phyloP scores from a whole-genome alignment of 2,113 vertebrate genomes.

The Cnemophilus loriae region DNA sequence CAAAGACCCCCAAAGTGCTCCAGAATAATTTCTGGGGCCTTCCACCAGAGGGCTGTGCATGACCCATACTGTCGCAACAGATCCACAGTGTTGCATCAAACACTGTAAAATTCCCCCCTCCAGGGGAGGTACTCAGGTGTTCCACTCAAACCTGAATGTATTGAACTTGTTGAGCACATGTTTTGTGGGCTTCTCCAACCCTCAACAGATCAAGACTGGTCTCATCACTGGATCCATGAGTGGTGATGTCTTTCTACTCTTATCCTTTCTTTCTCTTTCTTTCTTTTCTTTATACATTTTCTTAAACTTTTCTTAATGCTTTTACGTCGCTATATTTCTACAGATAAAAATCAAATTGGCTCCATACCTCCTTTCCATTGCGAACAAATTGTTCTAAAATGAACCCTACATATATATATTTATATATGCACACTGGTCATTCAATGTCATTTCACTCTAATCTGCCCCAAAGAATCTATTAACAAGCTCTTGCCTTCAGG shows the following conservation, averaged over 20 bases:
- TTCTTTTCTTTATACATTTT: neutral
- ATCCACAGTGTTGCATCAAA: neutral
- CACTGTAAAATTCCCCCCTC: neutral
- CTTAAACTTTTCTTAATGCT: neutral
- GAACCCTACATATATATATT: neutral
- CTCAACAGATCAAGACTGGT: neutral
- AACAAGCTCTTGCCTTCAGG: neutral
- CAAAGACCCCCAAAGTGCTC: neutral
- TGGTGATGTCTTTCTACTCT: neutral
- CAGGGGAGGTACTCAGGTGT: fast-evolving
- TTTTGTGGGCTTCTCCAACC: fast-evolving
- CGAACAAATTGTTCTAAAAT: neutral
- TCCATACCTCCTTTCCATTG: neutral
- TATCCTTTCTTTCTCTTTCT: neutral
- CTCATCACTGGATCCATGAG: neutral
- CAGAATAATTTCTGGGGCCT: neutral
- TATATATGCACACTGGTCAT: neutral
- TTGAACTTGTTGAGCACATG: neutral
- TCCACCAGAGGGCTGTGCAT: neutral
- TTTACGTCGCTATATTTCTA: neutral
- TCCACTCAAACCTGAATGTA: neutral
- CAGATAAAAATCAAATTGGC: neutral
- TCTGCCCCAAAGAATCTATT: neutral
- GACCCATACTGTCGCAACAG: neutral
- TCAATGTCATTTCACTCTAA: neutral